Base-by-base conservation (phyloP, 2,888 invertebrate genomes). In the Megamerina dolium region DNA sequence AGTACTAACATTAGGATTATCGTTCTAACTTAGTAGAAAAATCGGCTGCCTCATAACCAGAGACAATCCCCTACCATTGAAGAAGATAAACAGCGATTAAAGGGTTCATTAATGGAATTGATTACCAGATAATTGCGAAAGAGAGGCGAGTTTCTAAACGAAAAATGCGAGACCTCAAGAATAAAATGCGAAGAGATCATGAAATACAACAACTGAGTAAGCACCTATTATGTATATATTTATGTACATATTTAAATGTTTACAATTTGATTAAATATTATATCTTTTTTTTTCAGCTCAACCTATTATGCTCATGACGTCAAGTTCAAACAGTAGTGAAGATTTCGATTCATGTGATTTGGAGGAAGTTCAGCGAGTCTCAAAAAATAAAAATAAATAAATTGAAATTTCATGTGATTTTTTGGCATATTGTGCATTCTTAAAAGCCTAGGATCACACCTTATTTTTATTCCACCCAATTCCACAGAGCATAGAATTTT, bases 21-120 rank as follows among this genome's bases (percentile, higher is more conserved):
- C n/a, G n/a, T n/a, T n/a, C n/a, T n/a, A n/a, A n/a, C n/a, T n/a
- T n/a, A n/a, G n/a, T n/a, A n/a, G n/a, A n/a, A n/a, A n/a, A n/a
- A n/a, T n/a, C n/a, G n/a, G n/a, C n/a, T n/a, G n/a, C n/a, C n/a
- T n/a, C n/a, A n/a, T n/a, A n/a, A n/a, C n/a, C n/a, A n/a, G n/a
- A n/a, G n/a, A n/a, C n/a, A n/a, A n/a, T n/a, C n/a, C n/a, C n/a
- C n/a, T 4, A 1, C 35, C 4, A 27, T 37, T 27, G 37, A 37
- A 27, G 18, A 38, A 29, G 8, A 27, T 6, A 29, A 30, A 17
- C 18, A 38, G 12, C 27, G 14, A 18, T 29, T 36, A 21, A 17
- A 23, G 34, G 34, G 16, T 34, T 34, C 4, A 34, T 34, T 13
- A 20, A 10, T 18, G 34, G 19, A 34, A 34, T 34, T 34, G 34